Conservation (phyloP, 2,888 invertebrate species). For the Chalcosyrphus nemorum region DNA sequence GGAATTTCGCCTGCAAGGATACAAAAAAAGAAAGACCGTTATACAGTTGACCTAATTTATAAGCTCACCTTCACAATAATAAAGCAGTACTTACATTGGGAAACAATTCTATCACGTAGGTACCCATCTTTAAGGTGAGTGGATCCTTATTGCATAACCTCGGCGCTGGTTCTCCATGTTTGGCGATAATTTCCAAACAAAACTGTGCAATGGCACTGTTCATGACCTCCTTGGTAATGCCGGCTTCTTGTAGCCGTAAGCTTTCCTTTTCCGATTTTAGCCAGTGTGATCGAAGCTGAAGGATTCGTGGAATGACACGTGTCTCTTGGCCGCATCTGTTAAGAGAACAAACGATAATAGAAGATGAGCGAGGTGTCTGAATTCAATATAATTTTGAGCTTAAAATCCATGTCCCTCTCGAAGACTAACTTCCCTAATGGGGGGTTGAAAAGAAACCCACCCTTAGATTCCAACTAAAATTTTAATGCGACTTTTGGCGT, state of each 20-base stretch:
- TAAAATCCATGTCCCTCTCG: slow-evolving; percentile 24
- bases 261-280: slow-evolving; percentile 96
- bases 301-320: slow-evolving; percentile 96
- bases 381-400: slow-evolving; percentile 54
- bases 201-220: slow-evolving; percentile 98
- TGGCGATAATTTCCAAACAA: slow-evolving; percentile 97
- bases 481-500: slow-evolving; percentile 46
- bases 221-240: slow-evolving; percentile 94
- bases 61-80: neutral
- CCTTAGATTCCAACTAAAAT: slow-evolving; percentile 18
- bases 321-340: slow-evolving; percentile 98
- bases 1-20: slow-evolving; percentile 89
- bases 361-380: slow-evolving; percentile 7
- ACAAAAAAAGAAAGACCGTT: neutral
- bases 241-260: slow-evolving; percentile 95
- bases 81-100: slow-evolving; percentile 86
- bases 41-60: slow-evolving; percentile 2
- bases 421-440: slow-evolving; percentile 20
- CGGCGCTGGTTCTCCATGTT: slow-evolving; percentile 97
- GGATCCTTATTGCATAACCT: slow-evolving; percentile 99
- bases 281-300: slow-evolving; percentile 98
- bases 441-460: neutral
- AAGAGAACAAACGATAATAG: slow-evolving; percentile 79
- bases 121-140: slow-evolving; percentile 97
- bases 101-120: slow-evolving; percentile 96